phyloP scores from a whole-genome alignment of 2,888 invertebrate species.

The Spisula subtruncata region DNA sequence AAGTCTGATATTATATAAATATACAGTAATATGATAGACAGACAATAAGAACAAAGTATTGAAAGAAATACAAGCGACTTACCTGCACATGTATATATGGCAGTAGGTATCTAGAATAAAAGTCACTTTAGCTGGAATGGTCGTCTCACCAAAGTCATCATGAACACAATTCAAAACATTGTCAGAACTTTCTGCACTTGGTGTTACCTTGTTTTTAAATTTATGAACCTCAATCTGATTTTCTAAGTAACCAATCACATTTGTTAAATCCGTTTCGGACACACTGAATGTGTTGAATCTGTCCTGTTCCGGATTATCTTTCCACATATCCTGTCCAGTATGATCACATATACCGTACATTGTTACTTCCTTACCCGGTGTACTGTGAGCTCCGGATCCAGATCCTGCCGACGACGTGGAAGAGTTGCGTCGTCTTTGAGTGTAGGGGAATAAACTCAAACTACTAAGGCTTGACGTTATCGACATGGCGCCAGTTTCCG shows the following conservation, averaged over 20 bases:
- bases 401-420: conserved; percentile 62
- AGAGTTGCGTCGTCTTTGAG: conserved; percentile 59
- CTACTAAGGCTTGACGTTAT: conserved; percentile 71
- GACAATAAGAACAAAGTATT: not conserved
- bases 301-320: conserved; percentile 84
- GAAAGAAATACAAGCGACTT: conserved; percentile 51
- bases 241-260: conserved; percentile 83
- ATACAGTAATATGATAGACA: too few relatives aligned
- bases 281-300: conserved; percentile 84
- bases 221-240: conserved; percentile 78
- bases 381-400: conserved; percentile 48
- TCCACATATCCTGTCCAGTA: conserved; percentile 80
- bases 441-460: conserved; percentile 63
- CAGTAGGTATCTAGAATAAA: conserved; percentile 85
- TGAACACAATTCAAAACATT: conserved; percentile 72
- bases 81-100: conserved; percentile 84
- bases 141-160: conserved; percentile 69
- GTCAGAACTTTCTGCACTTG: conserved; percentile 66
- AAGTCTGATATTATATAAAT: too few relatives aligned
- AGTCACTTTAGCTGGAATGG: conserved; percentile 81
- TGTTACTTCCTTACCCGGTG: conserved; percentile 48
- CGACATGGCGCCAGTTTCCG: conserved; percentile 66
- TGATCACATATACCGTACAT: conserved; percentile 69
- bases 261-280: conserved; percentile 83
- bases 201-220: conserved; percentile 51